Evolutionary conservation across 1,140 invertebrate genomes (phyloP), one percentile per base, ranked within the genome.

Genomic region (Cydia strobilella): DNA sequence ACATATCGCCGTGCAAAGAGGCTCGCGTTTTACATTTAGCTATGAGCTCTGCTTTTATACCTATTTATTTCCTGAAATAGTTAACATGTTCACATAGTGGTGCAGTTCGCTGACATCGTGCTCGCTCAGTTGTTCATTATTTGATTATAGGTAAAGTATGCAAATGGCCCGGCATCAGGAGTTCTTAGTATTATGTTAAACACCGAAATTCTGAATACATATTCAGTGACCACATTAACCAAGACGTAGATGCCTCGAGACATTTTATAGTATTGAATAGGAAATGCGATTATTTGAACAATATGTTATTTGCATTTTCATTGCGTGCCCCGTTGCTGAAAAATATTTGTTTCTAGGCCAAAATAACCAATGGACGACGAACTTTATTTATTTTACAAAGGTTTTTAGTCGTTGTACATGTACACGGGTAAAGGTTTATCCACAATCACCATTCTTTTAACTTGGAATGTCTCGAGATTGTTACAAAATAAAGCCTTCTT

Each of bases 161-260:
- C 63, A 66, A 66, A 66, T 66, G 63, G 15, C 20, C 63, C 27
- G 45, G 74, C 74, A 48, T 75, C 66, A 66, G 23, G 20, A 48
- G 31, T 35, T 39, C 45, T 20, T 23, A 18, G 54, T 76, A 63
- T 25, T 66, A 69, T 72, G 74, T 63, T 59, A 63, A 75, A 31
- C 69, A 25, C 59, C 48, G 31, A 75, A 66, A 63, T 48, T 76
- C 71, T 80, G 45, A 75, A 77, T 77, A 76, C 79, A 77, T 76
- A 78, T 80, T 78, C 76, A 77, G 62, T 48, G 74, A 73, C 31
- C 75, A 74, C 75, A 74, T 77, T 76, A 77, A n/a, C 63, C 13
- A 66, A 13, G 63, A 31, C 15, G 63, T 35, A 31, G 27, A 66
- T n/a, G 25, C 25, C n/a, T 31, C 6, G n/a, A 54, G 51, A 54